phyloP scores from a whole-genome alignment of 2,113 vertebrate genomes.

The Antennarius striatus region DNA sequence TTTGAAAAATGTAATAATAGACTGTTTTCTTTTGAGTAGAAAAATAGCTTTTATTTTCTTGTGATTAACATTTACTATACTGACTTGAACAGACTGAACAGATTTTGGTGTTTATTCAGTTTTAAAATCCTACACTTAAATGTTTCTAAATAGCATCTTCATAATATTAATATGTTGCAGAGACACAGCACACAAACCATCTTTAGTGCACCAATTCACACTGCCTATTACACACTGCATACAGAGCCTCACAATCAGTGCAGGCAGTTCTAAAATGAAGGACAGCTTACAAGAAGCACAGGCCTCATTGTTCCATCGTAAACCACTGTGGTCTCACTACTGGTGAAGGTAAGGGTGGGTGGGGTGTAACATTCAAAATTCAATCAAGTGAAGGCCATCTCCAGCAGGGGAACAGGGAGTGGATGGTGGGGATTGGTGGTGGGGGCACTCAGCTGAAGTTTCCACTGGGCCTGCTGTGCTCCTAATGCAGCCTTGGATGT shows the following conservation, averaged over 20 bases:
- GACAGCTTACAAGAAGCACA: slow-evolving; percentile 59
- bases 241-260: slow-evolving; percentile 44
- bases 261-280: slow-evolving; percentile 53
- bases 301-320: slow-evolving; percentile 53
- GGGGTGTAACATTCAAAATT: slow-evolving; percentile 72
- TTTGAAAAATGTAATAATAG: too few species aligned
- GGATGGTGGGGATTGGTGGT: slow-evolving; percentile 10
- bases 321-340: slow-evolving; percentile 61
- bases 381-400: slow-evolving; percentile 77
- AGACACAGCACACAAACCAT: slow-evolving; percentile 18
- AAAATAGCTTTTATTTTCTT: too few species aligned
- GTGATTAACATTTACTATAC: too few species aligned
- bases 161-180: slow-evolving; percentile 10
- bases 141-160: neutral
- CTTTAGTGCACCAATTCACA: neutral
- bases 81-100: too few species aligned
- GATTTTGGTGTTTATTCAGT: slow-evolving; percentile 8
- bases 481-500: slow-evolving; percentile 81
- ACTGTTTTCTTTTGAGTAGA: too few species aligned
- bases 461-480: slow-evolving; percentile 74
- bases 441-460: slow-evolving; percentile 73
- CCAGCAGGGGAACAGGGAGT: slow-evolving; percentile 66
- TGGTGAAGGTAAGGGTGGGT: slow-evolving; percentile 40
- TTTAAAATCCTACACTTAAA: slow-evolving; percentile 19
- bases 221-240: slow-evolving; percentile 10